A percentile compares a stretch with the other conserved stretches of the same genome.
These are phyloP conservation scores for Trichogramma evanescens DNA, from an alignment of 2,888 invertebrate species.

Conservation along the genomic window DNA sequence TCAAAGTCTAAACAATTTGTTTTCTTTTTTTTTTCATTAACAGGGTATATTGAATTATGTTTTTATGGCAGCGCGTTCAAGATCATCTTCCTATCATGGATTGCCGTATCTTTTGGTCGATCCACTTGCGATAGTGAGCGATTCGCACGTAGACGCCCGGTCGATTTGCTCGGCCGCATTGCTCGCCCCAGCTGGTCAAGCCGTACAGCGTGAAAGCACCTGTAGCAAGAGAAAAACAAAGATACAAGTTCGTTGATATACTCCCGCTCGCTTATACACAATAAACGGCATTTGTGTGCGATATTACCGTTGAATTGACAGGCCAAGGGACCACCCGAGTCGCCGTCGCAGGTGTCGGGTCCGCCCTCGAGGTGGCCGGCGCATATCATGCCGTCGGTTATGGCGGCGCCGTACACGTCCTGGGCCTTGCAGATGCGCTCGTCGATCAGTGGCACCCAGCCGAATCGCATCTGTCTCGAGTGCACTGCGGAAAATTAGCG, in stretches of 20 bases:
- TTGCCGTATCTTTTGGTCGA: slow-evolving; percentile 52
- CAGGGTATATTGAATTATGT: no score
- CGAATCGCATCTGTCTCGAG: slow-evolving; percentile 25
- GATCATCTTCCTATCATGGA: slow-evolving; percentile 35
- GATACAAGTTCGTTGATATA: not conserved
- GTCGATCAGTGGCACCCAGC: slow-evolving; percentile 58
- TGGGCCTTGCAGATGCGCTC: slow-evolving; percentile 58
- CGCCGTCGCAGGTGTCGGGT: slow-evolving; percentile 75
- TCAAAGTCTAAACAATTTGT: no score
- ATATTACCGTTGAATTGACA: slow-evolving; percentile 57
- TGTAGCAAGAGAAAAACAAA: slow-evolving; percentile 34
- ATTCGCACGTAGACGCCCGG: slow-evolving; percentile 70
- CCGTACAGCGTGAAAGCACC: slow-evolving; percentile 63
- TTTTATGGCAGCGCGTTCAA: not conserved
- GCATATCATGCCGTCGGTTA: slow-evolving; percentile 71
- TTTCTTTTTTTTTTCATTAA: no score
- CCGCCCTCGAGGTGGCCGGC: slow-evolving; percentile 72
- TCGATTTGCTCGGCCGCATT: slow-evolving; percentile 66
- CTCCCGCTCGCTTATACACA: not conserved
- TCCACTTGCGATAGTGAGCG: slow-evolving; percentile 61
- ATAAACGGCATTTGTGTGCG: not conserved
- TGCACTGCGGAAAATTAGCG: slow-evolving; percentile 8
- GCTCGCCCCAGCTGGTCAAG: slow-evolving; percentile 71
- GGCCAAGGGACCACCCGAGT: slow-evolving; percentile 77
- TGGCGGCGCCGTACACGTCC: slow-evolving; percentile 59